Evolutionary conservation across 2,888 invertebrate genomes (phyloP).

Genomic region (Amphipyra berbera): DNA sequence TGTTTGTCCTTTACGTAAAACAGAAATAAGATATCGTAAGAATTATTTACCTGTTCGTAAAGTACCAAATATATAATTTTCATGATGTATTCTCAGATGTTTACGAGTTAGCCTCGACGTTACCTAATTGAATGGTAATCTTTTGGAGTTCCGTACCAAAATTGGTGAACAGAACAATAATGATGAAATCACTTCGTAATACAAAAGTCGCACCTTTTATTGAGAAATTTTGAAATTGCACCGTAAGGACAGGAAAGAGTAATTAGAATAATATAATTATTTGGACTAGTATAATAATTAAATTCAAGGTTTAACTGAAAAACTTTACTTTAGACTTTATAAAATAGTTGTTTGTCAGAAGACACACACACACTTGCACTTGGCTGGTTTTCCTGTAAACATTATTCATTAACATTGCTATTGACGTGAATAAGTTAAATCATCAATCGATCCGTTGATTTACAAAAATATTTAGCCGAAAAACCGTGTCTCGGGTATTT

Average conservation of each 20-base stretch:
- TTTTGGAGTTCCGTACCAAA: conserved; percentile 6
- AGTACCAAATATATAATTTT: neutral
- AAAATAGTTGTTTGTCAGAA: too few species aligned
- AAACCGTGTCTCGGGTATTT: too few species aligned
- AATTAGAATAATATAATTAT: too few species aligned
- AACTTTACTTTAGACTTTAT: too few species aligned
- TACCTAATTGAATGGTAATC: conserved; percentile 16
- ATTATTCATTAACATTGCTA: neutral
- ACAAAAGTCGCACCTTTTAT: neutral
- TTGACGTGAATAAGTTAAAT: neutral
- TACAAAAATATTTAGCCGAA: neutral
- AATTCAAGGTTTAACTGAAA: too few species aligned
- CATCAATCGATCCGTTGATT: neutral
- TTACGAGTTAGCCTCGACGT: conserved; percentile 27
- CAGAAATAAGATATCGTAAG: neutral
- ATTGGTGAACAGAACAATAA: conserved; percentile 4
- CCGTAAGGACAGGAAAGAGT: too few species aligned
- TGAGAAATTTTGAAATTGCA: neutral
- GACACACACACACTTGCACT: neutral
- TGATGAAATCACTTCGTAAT: conserved; percentile 15
- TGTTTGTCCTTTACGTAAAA: too few species aligned
- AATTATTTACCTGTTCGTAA: conserved; percentile 1
- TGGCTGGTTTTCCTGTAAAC: neutral
- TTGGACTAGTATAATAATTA: too few species aligned
- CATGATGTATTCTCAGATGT: conserved; percentile 4